Conservation (phyloP, 1,140 invertebrate species). For the Frieseomelitta varia region DNA sequence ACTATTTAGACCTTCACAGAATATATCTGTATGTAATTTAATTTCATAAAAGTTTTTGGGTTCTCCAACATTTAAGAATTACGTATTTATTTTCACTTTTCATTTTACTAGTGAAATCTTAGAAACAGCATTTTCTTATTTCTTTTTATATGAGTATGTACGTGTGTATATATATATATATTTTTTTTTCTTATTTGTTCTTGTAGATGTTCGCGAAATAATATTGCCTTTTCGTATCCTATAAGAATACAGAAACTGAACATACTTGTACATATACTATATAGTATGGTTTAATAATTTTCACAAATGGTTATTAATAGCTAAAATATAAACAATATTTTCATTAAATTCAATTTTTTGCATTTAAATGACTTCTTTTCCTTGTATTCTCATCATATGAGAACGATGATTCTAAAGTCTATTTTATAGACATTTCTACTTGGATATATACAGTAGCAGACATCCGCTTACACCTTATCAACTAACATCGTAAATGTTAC, state of each 20-base stretch:
- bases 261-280: conserved; percentile 39
- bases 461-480: conserved; percentile 61
- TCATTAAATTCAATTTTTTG: conserved; percentile 48
- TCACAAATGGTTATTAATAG: conserved; percentile 44
- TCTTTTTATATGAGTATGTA: conserved; percentile 7
- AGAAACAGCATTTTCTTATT: conserved; percentile 11
- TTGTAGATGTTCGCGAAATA: conserved; percentile 34
- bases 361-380: conserved; percentile 34
- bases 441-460: conserved; percentile 63
- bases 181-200: conserved; percentile 14
- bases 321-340: conserved; percentile 67
- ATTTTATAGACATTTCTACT: conserved; percentile 45
- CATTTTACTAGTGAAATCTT: conserved; percentile 31
- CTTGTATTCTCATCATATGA: conserved; percentile 37
- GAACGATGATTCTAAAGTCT: conserved; percentile 57
- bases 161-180: conserved; percentile 17
- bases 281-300: conserved; percentile 27
- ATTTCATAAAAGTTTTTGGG: conserved; percentile 17
- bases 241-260: conserved; percentile 40
- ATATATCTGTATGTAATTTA: background rate
- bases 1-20: background rate
- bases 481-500: conserved; percentile 69
- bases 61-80: background rate
- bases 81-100: conserved; percentile 41
- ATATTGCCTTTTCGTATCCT: conserved; percentile 34